Base-by-base conservation (phyloP, 2,797 vertebrate genomes). In the Gouania willdenowi region DNA sequence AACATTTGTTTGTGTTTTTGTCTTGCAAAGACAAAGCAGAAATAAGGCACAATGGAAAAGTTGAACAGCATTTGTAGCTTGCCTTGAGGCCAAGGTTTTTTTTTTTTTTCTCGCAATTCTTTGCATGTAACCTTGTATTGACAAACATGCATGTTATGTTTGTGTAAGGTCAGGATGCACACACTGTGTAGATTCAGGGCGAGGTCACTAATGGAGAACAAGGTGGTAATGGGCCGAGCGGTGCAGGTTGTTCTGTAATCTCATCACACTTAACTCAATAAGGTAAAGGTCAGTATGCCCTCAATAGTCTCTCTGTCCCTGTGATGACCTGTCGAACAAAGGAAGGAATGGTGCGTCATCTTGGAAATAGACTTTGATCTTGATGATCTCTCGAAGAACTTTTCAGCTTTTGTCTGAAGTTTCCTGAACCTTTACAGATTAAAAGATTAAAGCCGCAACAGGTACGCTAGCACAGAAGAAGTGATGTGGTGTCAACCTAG, bases 231-330 rank as follows among this genome's bases (percentile, higher is more conserved):
- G 54, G 71, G 42, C 42, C 62, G 57, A 64, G 70, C 55, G 70
- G 50, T 71, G 71, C 61, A 59, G 65, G 73, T 82, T 75, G 55
- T 58, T 72, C 66, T 65, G 50, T 89, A 82, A 87, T 85, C 66
- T 66, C 79, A 86, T 84, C 79, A 80, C 11, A 36, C 45, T 76
- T 81, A 84, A 85, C 78, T 82, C 71, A 70, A 80, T 86, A 71
- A 77, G 64, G 51, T 70, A 86, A 83, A 84, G 83, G 80, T 84
- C 66, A 75, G 52, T 53, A 60, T 67, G 47, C 35, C 62, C 60
- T 43, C 13, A 30, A 48, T 68, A 61, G 64, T 75, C 26, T 44
- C 35, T 68, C 56, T 70, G 72, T 75, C 70, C 74, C 79, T 48
- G 63, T 39, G 53, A 36, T 64, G 67, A 81, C 76, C 75, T 31